phyloP scores from a whole-genome alignment of 2,888 invertebrate species.

The Chymomyza fuscimana region DNA sequence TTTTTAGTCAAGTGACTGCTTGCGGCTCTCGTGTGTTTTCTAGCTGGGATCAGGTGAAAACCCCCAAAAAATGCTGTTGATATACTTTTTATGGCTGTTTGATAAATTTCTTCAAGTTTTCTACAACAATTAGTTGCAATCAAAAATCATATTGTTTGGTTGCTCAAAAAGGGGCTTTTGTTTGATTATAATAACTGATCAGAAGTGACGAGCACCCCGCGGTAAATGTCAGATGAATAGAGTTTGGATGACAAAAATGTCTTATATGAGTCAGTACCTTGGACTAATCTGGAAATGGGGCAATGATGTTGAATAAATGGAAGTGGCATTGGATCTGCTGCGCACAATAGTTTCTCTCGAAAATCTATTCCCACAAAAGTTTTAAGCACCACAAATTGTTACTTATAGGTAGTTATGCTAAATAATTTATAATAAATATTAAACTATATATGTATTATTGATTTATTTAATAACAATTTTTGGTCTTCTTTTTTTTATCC shows the following conservation, averaged over 20 bases:
- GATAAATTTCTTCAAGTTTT: conserved; percentile 67
- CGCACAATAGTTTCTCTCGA: too few species aligned
- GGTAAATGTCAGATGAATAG: background rate
- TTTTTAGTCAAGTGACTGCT: conserved; percentile 14
- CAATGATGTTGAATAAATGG: too few species aligned
- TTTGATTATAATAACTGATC: background rate
- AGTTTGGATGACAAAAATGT: background rate
- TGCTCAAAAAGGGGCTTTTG: background rate
- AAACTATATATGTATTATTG: too few species aligned
- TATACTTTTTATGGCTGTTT: conserved; percentile 72
- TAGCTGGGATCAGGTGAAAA: conserved; percentile 4
- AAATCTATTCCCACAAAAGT: too few species aligned
- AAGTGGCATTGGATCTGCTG: too few species aligned
- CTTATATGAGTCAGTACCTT: background rate
- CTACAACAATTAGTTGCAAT: conserved; percentile 70
- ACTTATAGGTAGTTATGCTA: too few species aligned
- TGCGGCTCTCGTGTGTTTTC: conserved; percentile 7
- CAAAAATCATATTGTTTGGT: conserved; percentile 67
- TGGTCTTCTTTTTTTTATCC: too few species aligned
- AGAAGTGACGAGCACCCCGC: background rate
- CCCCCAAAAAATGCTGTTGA: conserved; percentile 47
- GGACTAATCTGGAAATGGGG: background rate
- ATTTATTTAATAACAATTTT: too few species aligned
- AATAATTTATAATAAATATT: too few species aligned
- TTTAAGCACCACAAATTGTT: too few species aligned